phyloP scores from a whole-genome alignment of 1,140 invertebrate species.

The Pogonus chalceus region DNA sequence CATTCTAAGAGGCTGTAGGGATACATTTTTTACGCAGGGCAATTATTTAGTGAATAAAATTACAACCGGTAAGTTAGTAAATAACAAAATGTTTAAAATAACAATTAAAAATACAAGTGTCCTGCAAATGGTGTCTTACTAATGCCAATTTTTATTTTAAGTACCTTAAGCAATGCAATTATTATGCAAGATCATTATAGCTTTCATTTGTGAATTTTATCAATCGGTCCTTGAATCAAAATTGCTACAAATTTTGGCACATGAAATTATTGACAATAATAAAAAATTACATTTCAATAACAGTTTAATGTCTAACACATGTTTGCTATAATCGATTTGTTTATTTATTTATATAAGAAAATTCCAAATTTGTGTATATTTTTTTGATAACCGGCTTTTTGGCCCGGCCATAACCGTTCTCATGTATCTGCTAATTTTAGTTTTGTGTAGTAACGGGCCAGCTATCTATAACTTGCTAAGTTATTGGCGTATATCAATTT shows the following conservation, averaged over 20 bases:
- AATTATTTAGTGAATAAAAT: background rate
- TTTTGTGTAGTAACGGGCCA: background rate
- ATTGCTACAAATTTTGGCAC: background rate
- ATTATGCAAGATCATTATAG: background rate
- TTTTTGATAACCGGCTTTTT: too few species aligned
- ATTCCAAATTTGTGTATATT: too few species aligned
- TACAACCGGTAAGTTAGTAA: slow-evolving; percentile 1
- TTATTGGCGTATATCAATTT: too few species aligned
- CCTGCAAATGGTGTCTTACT: background rate
- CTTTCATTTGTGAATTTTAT: background rate
- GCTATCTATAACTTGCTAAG: slow-evolving; percentile 4
- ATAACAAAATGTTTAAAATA: background rate
- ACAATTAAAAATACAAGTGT: background rate
- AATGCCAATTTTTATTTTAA: background rate
- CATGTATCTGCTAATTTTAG: slow-evolving; percentile 1
- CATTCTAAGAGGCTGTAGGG: background rate
- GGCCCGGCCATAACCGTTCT: slow-evolving; percentile 1
- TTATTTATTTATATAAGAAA: too few species aligned
- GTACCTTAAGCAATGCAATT: background rate
- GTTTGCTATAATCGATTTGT: too few species aligned
- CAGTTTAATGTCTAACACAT: background rate
- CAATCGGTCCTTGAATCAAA: background rate
- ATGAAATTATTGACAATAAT: background rate
- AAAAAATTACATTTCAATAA: background rate
- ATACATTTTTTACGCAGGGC: background rate